A percentile compares a stretch with the other conserved stretches of the same genome.
Evolutionary conservation across 2,797 vertebrate species (phyloP).

Genomic region (Esox masquinongy): DNA sequence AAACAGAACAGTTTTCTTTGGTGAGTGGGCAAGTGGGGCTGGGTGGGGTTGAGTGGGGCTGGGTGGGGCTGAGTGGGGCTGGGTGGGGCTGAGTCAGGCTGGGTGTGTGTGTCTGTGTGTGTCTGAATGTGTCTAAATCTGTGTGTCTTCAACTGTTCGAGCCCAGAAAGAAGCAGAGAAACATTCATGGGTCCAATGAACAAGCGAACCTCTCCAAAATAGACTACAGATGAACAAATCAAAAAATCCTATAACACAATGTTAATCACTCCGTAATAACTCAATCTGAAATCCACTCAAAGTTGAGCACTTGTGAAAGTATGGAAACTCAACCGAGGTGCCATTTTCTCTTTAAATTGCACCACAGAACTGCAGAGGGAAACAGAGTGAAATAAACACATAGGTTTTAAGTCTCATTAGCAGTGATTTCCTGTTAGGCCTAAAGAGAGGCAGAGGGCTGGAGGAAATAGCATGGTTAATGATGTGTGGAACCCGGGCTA

Average conservation of each 20-base stretch:
- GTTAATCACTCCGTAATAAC: neutral
- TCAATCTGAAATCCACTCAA: slow-evolving; percentile 16
- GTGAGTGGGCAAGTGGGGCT: neutral
- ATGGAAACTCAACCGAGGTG: slow-evolving; percentile 22
- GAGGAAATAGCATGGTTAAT: slow-evolving; percentile 64
- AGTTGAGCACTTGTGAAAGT: slow-evolving; percentile 8
- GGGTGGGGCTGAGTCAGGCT: neutral
- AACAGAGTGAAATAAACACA: slow-evolving; percentile 69
- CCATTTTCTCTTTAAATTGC: neutral
- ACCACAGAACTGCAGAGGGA: neutral
- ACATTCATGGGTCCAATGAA: neutral
- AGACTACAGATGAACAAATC: neutral
- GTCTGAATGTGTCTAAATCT: neutral
- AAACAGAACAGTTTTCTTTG: slow-evolving; percentile 6
- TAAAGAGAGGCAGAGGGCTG: neutral
- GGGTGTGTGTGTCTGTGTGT: neutral
- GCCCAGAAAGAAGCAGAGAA: neutral
- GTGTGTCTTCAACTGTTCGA: neutral
- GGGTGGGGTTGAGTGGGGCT: neutral
- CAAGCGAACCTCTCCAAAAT: neutral
- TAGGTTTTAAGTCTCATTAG: slow-evolving; percentile 73
- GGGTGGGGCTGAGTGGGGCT: neutral
- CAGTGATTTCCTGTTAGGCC: slow-evolving; percentile 57
- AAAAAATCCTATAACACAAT: slow-evolving; percentile 6
- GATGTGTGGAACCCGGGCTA: slow-evolving; percentile 74